Percentiles rank a stretch among this genome's conserved stretches.
Conservation (phyloP, 1,140 invertebrate species). For the Micrasema longulum region DNA sequence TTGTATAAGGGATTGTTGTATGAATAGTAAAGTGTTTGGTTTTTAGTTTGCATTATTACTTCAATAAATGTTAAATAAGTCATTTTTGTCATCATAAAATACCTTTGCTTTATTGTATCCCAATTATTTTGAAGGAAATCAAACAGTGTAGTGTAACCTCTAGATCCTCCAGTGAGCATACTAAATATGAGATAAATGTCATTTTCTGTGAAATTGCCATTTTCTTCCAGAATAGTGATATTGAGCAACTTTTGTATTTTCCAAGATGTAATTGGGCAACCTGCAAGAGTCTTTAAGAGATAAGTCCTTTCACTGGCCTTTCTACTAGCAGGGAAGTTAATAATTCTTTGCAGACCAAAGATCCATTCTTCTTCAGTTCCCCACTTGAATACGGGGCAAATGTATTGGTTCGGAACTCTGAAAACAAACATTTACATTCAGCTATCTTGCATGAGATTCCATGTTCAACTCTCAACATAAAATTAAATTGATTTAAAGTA, state of each 20-base stretch:
- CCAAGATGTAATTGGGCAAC: slow-evolving; percentile 75
- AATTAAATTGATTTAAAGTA: too few species aligned
- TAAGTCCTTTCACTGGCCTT: slow-evolving; percentile 80
- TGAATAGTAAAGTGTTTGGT: too few species aligned
- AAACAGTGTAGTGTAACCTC: slow-evolving; percentile 77
- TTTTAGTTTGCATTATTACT: too few species aligned
- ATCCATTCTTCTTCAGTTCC: slow-evolving; percentile 82
- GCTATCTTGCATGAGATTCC: too few species aligned
- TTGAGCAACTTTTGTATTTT: slow-evolving; percentile 78
- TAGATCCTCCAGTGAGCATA: slow-evolving; percentile 74
- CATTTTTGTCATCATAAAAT: not conserved
- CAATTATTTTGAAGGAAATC: slow-evolving; percentile 77
- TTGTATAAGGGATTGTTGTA: too few species aligned
- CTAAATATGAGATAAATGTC: slow-evolving; percentile 79
- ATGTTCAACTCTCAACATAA: too few species aligned
- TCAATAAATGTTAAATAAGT: too few species aligned
- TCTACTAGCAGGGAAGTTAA: slow-evolving; percentile 76
- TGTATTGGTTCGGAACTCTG: slow-evolving; percentile 78
- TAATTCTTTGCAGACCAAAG: slow-evolving; percentile 79
- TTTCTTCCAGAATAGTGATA: slow-evolving; percentile 73
- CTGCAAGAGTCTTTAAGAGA: slow-evolving; percentile 79
- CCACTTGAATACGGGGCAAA: slow-evolving; percentile 83
- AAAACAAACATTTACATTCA: too few species aligned
- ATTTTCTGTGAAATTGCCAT: slow-evolving; percentile 78
- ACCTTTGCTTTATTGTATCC: slow-evolving; percentile 74